Percentiles rank a stretch among this genome's conserved stretches.
phyloP scores from a whole-genome alignment of 2,113 vertebrate genomes.

The Paralichthys olivaceus region DNA sequence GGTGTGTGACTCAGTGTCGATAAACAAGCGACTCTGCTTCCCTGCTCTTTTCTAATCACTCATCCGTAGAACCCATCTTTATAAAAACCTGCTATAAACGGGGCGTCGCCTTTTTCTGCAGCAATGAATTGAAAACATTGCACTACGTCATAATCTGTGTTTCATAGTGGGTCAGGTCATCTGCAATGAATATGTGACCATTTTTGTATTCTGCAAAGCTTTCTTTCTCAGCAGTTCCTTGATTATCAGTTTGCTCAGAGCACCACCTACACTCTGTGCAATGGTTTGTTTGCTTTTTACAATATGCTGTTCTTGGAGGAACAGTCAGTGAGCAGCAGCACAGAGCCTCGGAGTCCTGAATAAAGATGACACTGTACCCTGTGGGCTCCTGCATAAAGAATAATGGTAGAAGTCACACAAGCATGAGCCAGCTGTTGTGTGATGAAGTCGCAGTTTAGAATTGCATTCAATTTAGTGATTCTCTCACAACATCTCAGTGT shows the following conservation, averaged over 20 bases:
- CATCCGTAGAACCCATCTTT: no score
- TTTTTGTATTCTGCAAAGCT: slow-evolving; percentile 2
- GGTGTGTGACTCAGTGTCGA: no score
- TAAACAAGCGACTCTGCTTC: no score
- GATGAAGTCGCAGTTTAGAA: slow-evolving; percentile 9
- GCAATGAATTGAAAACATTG: no score
- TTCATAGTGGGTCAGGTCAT: neutral
- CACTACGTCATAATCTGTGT: no score
- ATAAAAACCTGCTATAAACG: no score
- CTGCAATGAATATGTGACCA: neutral
- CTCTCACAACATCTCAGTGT: neutral
- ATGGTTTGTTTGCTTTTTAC: slow-evolving; percentile 21
- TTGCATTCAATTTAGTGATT: slow-evolving; percentile 28
- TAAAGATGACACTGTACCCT: slow-evolving; percentile 18
- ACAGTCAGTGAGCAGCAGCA: slow-evolving; percentile 4
- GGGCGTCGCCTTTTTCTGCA: no score
- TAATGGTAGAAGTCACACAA: slow-evolving; percentile 1
- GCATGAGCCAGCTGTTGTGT: slow-evolving; percentile 18
- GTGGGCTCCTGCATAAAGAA: slow-evolving; percentile 45
- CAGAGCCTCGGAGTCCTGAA: slow-evolving; percentile 12
- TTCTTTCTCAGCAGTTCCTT: neutral
- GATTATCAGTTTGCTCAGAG: neutral
- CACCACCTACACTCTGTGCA: neutral
- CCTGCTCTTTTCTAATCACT: no score
- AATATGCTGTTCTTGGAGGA: slow-evolving; percentile 10